Base-by-base conservation (phyloP, 2,888 invertebrate genomes). In the Dasypolia templi region DNA sequence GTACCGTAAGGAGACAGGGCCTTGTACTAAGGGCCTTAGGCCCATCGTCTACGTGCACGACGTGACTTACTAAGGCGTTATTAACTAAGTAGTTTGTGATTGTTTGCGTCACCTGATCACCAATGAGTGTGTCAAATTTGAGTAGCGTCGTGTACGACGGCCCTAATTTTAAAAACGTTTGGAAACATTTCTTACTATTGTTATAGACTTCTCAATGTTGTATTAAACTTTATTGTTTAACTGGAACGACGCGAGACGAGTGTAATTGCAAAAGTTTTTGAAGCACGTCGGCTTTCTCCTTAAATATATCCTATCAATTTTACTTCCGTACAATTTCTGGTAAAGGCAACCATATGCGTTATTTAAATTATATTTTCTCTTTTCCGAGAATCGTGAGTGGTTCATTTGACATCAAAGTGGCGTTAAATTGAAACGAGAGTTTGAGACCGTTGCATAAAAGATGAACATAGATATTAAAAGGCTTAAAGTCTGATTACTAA, bases 201-300 rank as follows among this genome's bases (percentile, higher is more conserved):
- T 70, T 85, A 72, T 69, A 82, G 72, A 62, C 42, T 58, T 72
- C 61, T 65, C 58, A 65, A 58, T 72, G 63, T 76, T 70, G 65
- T 72, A 85, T 69, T 78, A 72, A 74, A 82, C 59, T 77, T 86
- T 74, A 75, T 86, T 83, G 71, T 86, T 77, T 75, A 72, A 86
- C 61, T 72, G 66, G 51, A 72, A 49, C 65, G 63, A 63, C 65
- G 64, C 67, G 44, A 77, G 72, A 77, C 51, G 79, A 76, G 64
- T 79, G 77, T 85, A 85, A 85, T 85, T 85, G 75, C 77, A 51
- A 85, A 85, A 85, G 85, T 87, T 85, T 78, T 42, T 1, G 66
- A 73, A 67, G 69, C 66, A 73, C 22, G 29, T 67, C 80, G 72
- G 79, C 75, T 79, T 75, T 83, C 83, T 72, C 29, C 53, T 62